Percentiles rank a stretch among this genome's conserved stretches.
Evolutionary conservation across 2,888 invertebrate genomes (phyloP).

Genomic region (Girardia tigrina): DNA sequence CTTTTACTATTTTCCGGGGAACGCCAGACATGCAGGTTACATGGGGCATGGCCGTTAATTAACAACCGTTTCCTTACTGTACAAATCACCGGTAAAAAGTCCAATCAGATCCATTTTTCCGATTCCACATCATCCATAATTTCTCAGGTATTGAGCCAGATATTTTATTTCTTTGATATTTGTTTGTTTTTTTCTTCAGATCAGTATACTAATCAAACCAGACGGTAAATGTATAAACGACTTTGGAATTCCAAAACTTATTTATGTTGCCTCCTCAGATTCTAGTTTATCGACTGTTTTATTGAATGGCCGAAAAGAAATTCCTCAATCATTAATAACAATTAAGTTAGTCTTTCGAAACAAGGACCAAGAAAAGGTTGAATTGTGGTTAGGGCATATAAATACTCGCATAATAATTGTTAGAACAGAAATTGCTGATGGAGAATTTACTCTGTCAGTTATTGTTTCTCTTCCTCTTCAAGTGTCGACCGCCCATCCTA

Average conservation of each 20-base stretch:
- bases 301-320: not conserved
- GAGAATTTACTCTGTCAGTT: not conserved
- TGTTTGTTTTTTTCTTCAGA: not conserved
- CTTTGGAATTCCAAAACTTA: slow-evolving; percentile 7
- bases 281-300: not conserved
- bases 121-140: not conserved
- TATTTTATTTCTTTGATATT: not conserved
- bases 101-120: not conserved
- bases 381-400: slow-evolving; percentile 13
- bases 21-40: not conserved
- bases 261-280: not conserved
- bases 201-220: not conserved
- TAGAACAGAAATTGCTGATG: not conserved
- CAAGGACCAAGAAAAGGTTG: not conserved
- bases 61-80: slow-evolving; percentile 5
- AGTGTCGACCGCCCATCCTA: not conserved
- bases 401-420: slow-evolving; percentile 8
- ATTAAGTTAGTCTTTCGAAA: slow-evolving; percentile 10
- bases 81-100: not conserved
- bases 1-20: slow-evolving; percentile 19
- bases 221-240: not conserved
- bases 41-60: not conserved
- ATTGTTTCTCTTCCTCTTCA: not conserved
- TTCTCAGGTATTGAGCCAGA: not conserved
- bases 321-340: not conserved